phyloP scores from a whole-genome alignment of 2,113 vertebrate genomes.

The Dryoscopus gambensis region DNA sequence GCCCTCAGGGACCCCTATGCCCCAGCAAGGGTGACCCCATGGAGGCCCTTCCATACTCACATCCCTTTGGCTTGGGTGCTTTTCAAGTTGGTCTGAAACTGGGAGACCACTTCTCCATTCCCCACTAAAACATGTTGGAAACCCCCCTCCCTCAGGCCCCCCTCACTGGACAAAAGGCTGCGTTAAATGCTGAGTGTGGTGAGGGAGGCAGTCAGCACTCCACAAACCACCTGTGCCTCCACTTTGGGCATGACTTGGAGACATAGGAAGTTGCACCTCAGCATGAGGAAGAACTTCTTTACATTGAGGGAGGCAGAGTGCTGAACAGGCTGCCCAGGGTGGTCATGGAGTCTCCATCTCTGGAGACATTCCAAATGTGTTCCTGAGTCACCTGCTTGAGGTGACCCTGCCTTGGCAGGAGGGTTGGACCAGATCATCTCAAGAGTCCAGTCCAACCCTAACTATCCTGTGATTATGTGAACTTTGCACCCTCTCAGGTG shows the following conservation, averaged over 20 bases:
- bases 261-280: neutral
- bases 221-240: accelerated
- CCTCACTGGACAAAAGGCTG: neutral
- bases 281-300: neutral
- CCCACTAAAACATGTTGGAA: neutral
- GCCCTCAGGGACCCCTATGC: neutral
- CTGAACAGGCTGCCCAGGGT: neutral
- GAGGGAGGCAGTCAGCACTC: no score
- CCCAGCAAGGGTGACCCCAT: neutral
- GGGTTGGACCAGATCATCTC: neutral
- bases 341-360: neutral
- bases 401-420: neutral
- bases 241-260: neutral
- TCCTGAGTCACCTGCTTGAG: neutral
- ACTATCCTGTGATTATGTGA: neutral
- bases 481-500: neutral
- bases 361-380: neutral
- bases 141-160: accelerated
- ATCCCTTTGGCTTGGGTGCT: neutral
- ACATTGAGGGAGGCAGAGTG: neutral
- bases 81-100: neutral
- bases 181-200: accelerated
- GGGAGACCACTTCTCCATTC: neutral
- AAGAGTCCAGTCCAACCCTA: neutral
- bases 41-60: neutral